A percentile compares a stretch with the other conserved stretches of the same genome.
phyloP scores from a whole-genome alignment of 2,797 vertebrate species.

The Rhynchotus rufescens region DNA sequence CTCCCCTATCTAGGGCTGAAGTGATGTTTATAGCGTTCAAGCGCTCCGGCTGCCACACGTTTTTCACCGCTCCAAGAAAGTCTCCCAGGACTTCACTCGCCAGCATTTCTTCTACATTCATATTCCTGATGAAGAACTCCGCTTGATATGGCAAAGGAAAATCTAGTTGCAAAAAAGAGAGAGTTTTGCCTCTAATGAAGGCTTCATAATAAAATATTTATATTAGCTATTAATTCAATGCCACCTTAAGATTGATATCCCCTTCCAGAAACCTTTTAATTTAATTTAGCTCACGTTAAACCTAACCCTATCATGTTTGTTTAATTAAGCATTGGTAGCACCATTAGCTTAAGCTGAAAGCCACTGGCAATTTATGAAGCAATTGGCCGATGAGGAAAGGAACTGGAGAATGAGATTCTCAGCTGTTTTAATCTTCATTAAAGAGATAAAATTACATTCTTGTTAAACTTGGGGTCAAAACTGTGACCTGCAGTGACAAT shows the following conservation, averaged over 20 bases:
- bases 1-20: conserved; percentile 94
- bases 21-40: conserved; percentile 98
- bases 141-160: conserved; percentile 95
- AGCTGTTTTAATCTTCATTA: background rate
- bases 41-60: conserved; percentile 96
- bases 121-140: conserved; percentile 98
- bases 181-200: conserved; percentile 21
- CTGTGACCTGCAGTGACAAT: background rate
- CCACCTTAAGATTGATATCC: background rate
- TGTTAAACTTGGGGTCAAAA: background rate
- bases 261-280: background rate
- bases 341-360: background rate
- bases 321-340: background rate
- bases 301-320: background rate
- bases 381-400: background rate
- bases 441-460: background rate
- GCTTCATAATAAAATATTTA: background rate
- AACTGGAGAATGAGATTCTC: background rate
- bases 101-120: conserved; percentile 99
- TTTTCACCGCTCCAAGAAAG: conserved; percentile 97
- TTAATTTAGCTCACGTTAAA: background rate
- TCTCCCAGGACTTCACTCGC: conserved; percentile 98
- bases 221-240: background rate
- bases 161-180: conserved; percentile 80
- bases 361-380: background rate